Base-by-base conservation (phyloP, 2,797 vertebrate species). In the Remorina albescens region DNA sequence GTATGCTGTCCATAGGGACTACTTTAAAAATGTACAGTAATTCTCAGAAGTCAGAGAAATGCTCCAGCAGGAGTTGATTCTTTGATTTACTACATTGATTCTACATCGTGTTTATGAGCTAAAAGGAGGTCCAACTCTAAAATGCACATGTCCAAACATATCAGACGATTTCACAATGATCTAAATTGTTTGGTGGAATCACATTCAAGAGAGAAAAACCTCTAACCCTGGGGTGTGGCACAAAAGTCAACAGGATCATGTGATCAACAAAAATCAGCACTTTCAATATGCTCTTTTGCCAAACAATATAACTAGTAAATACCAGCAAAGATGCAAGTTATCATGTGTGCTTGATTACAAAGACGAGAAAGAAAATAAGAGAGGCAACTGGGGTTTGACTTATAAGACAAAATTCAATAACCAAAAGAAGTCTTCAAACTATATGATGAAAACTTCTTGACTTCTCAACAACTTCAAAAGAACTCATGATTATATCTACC, bases 341-440 rank as follows among this genome's bases (percentile, higher is more conserved):
- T 12, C 8, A 0, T 12, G 25, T 39, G 13, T 75, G 44, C 49
- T 32, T 56, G 61, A 64, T 71, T 69, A 56, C 66, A 62, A 57
- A 78, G 19, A 59, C 57, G 68, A 82, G 71, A 74, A 76, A 19
- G 12, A 11, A 55, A 71, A 63, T 16, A 19, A n/a, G 19, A n/a
- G 32, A 37, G 69, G 54, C 32, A 55, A 63, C n/a, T 56, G 36
- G 0, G 23, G 5, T 32, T 66, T 50, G 21, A 1, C 1, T 5
- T 21, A 2, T 15, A 70, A 15, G 21, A 53, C 42, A 63, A n/a
- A 41, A 54, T 61, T 18, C 5, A 67, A 30, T n/a, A 57, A 69
- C 42, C 2, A 37, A 18, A 9, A 6, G 5, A 23, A 46, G 28
- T 26, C 51, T 62, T 53, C 18, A 39, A 15, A 32, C 8, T 67